Base-by-base conservation (phyloP, 2,797 vertebrate species). In the Poeciliopsis presidionis region DNA sequence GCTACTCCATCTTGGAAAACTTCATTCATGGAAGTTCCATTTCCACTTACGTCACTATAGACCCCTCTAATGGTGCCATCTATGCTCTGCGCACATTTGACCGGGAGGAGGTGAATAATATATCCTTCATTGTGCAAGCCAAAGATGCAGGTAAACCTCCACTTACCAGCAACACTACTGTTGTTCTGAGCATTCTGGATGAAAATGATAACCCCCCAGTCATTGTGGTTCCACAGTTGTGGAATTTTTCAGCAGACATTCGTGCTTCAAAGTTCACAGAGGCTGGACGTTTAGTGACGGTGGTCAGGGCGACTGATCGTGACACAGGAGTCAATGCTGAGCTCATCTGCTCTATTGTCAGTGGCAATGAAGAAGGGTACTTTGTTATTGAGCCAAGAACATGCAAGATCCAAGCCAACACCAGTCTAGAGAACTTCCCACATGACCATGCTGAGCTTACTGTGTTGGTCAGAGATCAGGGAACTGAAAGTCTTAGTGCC, bases 271-370 rank as follows among this genome's bases (percentile, higher is more conserved):
- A 96, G 89, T 97, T 97, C 84, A 96, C 96, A 0, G 97, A 97
- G 61, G 94, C 91, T 0, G 97, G 97, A 7, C 96, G 96, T 28
- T 89, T 97, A 3, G 94, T 99, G 20, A 97, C 97, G 0, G 94
- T 94, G 41, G 94, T 99, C 84, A 95, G 95, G 76, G 97, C 97
- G 0, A 97, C 96, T 0, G 98, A 99, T 57, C 96, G 95, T 28
- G 98, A 99, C 91, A 96, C 97, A 0, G 98, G 97, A 4, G 93
- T 97, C 89, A 99, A 99, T 22, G 97, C 97, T 9, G 98, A 99
- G 80, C 95, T 99, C 80, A 96, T 96, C 63, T 99, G 98, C 88
- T 96, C 95, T 77, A 96, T 99, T 33, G 87, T 93, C 51, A 90
- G 94, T 4, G 98, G 98, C 47, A 98, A 97, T 8, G 97, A 98